Conservation (phyloP, 2,888 invertebrate genomes). For the Diarsia dahlii region DNA sequence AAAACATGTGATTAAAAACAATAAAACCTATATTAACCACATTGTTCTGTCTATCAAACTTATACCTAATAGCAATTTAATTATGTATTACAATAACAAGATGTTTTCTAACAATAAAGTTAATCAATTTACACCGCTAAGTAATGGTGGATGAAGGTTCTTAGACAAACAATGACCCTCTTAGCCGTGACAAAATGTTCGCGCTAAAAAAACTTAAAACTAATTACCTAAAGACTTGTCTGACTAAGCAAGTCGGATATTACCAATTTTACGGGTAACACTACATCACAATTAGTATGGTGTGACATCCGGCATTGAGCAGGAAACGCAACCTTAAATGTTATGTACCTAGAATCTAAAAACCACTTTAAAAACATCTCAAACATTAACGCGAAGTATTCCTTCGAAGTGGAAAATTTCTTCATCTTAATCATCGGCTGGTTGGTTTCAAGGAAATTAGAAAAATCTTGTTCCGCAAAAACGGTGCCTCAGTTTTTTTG, state of each 20-base stretch:
- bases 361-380: background rate
- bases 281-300: conserved; percentile 7
- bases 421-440: background rate
- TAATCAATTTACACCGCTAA: conserved; percentile 38
- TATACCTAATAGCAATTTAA: background rate
- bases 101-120: conserved; percentile 9
- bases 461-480: conserved; percentile 8
- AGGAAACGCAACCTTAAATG: background rate
- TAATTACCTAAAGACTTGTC: conserved; percentile 44
- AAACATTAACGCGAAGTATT: background rate
- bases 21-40: background rate
- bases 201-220: conserved; percentile 35
- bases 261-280: conserved; percentile 50
- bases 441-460: conserved; percentile 1
- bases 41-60: conserved; percentile 3
- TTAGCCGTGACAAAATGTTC: conserved; percentile 43
- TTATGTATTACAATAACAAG: conserved; percentile 14
- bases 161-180: conserved; percentile 53
- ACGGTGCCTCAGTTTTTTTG: background rate
- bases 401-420: background rate
- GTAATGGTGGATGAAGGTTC: conserved; percentile 53
- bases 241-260: conserved; percentile 36
- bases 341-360: background rate
- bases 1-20: background rate
- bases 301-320: conserved; percentile 24